phyloP scores from a whole-genome alignment of 2,888 invertebrate genomes.

The Hirtodrosophila duncani region DNA sequence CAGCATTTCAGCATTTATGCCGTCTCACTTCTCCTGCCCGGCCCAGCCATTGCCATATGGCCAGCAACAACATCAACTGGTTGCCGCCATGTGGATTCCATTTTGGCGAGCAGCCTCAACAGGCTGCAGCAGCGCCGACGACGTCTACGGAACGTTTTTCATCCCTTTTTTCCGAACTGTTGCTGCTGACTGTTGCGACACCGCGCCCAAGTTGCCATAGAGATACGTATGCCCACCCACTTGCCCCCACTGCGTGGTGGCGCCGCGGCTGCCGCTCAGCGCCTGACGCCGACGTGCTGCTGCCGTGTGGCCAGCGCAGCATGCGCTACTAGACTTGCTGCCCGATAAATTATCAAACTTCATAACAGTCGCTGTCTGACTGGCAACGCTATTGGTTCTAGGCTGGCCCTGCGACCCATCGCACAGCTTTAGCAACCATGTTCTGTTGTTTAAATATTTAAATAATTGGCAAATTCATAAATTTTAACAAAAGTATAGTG shows the following conservation, averaged over 20 bases:
- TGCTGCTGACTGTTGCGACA: conserved; percentile 34
- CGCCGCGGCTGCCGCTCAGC: conserved; percentile 19
- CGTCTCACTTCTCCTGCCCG: neutral
- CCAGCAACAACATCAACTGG: conserved; percentile 28
- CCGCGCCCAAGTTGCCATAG: conserved; percentile 74
- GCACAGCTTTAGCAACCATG: conserved; percentile 13
- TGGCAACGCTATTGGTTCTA: conserved; percentile 60
- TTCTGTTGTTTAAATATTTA: conserved; percentile 25
- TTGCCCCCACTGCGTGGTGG: conserved; percentile 12
- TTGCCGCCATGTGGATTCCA: conserved; percentile 54
- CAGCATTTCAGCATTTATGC: conserved; percentile 28
- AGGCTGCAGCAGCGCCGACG: conserved; percentile 38
- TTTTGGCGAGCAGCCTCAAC: conserved; percentile 54
- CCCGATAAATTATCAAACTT: conserved; percentile 75
- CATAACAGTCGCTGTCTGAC: conserved; percentile 70
- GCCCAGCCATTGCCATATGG: too few relatives aligned
- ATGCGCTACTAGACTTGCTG: conserved; percentile 70
- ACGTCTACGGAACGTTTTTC: conserved; percentile 42
- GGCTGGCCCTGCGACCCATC: conserved; percentile 18
- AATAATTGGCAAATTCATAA: neutral
- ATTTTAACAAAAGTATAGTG: neutral
- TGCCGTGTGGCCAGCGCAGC: conserved; percentile 40
- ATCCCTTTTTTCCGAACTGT: conserved; percentile 61
- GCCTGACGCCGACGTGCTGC: conserved; percentile 11
- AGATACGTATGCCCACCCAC: conserved; percentile 39